These are phyloP conservation scores for Drosophila watanabei DNA, from an alignment of 1,140 invertebrate genomes.

Conservation along the genomic window DNA sequence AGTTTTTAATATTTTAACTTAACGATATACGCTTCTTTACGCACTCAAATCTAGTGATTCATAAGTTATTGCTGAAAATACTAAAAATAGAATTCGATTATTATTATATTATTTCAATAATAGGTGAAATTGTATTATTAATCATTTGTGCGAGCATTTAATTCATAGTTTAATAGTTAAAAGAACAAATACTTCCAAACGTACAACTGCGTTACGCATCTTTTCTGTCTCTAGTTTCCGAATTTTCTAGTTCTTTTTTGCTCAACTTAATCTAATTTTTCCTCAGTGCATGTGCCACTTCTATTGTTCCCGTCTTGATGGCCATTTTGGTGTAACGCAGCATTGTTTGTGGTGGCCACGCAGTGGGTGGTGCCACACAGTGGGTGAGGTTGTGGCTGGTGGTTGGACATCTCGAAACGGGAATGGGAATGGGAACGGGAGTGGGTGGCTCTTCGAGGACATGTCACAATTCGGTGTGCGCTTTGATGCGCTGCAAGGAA, in stretches of 20 bases:
- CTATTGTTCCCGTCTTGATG: conserved; percentile 35
- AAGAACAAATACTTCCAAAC: too few relatives aligned
- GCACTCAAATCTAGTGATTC: too few relatives aligned
- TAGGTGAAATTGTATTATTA: too few relatives aligned
- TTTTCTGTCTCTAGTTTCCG: neutral
- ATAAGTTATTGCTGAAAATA: too few relatives aligned
- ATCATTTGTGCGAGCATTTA: too few relatives aligned
- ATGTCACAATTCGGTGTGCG: conserved; percentile 59
- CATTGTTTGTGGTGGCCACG: conserved; percentile 41
- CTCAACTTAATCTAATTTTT: neutral
- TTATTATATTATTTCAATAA: too few relatives aligned
- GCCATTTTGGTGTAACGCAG: conserved; percentile 24
- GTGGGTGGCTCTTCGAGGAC: conserved; percentile 20
- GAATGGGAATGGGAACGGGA: neutral
- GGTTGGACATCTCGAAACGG: conserved; percentile 5
- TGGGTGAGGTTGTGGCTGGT: conserved; percentile 8
- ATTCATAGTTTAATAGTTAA: too few relatives aligned
- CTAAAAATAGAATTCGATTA: too few relatives aligned
- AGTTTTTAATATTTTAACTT: too few relatives aligned
- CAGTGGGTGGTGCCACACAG: conserved; percentile 17
- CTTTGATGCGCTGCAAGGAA: conserved; percentile 55
- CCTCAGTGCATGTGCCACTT: conserved; percentile 29
- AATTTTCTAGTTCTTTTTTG: neutral
- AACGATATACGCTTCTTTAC: too few relatives aligned
- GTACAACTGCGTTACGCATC: too few relatives aligned